phyloP scores from a whole-genome alignment of 2,797 vertebrate genomes.

The Eulemur rubriventer region DNA sequence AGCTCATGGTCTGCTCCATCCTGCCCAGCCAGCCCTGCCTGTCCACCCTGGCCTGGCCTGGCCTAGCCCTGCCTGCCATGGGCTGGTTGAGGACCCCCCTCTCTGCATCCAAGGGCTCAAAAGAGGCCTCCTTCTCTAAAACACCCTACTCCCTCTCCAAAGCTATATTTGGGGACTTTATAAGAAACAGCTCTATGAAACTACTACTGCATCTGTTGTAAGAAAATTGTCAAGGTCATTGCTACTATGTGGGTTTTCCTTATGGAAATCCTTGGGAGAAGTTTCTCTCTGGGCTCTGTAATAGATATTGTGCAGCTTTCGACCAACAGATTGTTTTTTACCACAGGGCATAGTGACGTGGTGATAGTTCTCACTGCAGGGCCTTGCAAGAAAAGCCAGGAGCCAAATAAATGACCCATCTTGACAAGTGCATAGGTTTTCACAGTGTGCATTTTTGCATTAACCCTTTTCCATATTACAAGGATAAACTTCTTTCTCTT shows the following conservation, averaged over 20 bases:
- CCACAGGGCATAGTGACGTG: not conserved
- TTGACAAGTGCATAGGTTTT: not conserved
- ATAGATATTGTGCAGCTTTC: not conserved
- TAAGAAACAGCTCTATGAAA: not conserved
- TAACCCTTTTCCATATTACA: not conserved
- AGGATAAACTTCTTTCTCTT: not conserved
- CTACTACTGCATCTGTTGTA: not conserved
- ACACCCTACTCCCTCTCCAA: not conserved
- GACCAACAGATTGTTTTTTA: not conserved
- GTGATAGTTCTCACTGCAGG: not conserved
- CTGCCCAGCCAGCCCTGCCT: not conserved
- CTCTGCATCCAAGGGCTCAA: not conserved
- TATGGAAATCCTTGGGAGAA: not conserved
- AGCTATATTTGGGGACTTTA: not conserved
- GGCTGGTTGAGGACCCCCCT: not conserved
- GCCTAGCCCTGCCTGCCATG: not conserved
- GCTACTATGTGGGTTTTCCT: not conserved
- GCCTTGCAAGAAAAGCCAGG: not conserved
- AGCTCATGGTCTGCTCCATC: not conserved
- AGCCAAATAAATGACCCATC: fast-evolving
- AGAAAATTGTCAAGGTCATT: not conserved
- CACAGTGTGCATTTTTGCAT: not conserved
- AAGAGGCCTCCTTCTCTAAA: constrained; percentile 19
- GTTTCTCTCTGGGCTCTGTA: not conserved
- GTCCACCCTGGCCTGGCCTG: not conserved